Percentiles rank a stretch among this genome's conserved stretches.
Conservation (phyloP, 2,797 vertebrate genomes). For the Enteromius afrohamiltoni region DNA sequence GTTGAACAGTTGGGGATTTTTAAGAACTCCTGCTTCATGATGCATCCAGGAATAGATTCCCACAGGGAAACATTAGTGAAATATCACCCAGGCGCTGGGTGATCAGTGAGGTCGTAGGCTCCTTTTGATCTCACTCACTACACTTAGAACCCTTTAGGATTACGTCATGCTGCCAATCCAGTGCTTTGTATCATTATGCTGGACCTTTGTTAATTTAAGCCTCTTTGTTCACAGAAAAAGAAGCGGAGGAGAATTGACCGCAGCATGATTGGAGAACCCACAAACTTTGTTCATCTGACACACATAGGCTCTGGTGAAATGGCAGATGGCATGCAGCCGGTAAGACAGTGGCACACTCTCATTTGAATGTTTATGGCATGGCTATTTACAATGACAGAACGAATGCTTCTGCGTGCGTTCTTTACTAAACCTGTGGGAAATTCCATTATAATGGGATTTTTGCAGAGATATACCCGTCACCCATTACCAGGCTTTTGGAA, state of each 20-base stretch:
- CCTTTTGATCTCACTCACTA: not conserved
- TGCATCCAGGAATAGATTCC: constrained; percentile 10
- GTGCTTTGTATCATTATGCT: not conserved
- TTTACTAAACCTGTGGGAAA: not conserved
- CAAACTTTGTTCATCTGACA: constrained; percentile 86
- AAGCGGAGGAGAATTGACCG: constrained; percentile 82
- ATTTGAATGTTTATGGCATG: not conserved
- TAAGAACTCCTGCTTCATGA: not conserved
- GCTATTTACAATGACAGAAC: not conserved
- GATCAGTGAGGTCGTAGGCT: not conserved
- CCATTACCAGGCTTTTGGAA: not conserved
- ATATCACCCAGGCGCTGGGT: not conserved
- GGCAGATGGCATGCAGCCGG: constrained; percentile 80
- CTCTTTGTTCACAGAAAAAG: constrained; percentile 74
- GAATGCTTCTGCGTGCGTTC: not conserved
- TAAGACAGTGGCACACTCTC: constrained; percentile 59
- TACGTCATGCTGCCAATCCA: not conserved
- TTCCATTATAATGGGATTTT: no score
- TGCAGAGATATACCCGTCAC: not conserved
- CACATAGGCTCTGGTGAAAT: constrained; percentile 87
- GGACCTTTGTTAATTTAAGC: constrained; percentile 2
- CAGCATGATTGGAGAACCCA: constrained; percentile 86
- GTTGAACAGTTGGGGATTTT: constrained; percentile 8
- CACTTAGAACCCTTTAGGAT: not conserved
- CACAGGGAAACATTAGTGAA: not conserved